Percentiles rank a stretch among this genome's conserved stretches.
Evolutionary conservation across 2,888 invertebrate genomes (phyloP).

Genomic region (Sinotaia quadrata): DNA sequence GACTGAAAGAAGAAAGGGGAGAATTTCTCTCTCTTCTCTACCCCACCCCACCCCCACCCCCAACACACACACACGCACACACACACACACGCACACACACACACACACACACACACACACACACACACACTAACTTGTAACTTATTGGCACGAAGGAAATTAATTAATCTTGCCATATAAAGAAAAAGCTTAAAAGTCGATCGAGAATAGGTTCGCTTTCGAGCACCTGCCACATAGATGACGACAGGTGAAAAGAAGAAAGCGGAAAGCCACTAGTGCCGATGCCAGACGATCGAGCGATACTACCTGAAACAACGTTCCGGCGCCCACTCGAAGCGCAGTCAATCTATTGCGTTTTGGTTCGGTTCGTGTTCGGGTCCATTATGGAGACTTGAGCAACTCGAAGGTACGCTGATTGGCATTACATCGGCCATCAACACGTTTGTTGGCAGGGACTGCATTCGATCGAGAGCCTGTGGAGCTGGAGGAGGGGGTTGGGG

Average conservation of each 20-base stretch:
- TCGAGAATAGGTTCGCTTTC: neutral
- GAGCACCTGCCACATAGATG: neutral
- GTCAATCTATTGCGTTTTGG: neutral
- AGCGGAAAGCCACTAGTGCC: neutral
- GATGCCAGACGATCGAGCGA: neutral
- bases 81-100: too few species aligned
- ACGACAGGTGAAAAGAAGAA: slow-evolving; percentile 1
- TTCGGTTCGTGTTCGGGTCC: neutral
- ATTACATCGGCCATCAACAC: too few species aligned
- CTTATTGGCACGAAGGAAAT: slow-evolving; percentile 1
- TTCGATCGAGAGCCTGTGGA: too few species aligned
- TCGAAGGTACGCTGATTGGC: too few species aligned
- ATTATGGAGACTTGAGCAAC: too few species aligned
- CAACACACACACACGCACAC: too few species aligned
- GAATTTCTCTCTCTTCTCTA: too few species aligned
- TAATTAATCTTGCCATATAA: slow-evolving; percentile 4
- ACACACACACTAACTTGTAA: too few species aligned
- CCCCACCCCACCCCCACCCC: too few species aligned
- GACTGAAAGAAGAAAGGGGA: too few species aligned
- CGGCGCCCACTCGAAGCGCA: neutral
- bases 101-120: neutral
- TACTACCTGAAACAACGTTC: neutral
- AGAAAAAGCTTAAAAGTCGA: neutral
- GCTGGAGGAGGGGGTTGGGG: too few species aligned
- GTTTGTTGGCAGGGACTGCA: too few species aligned